Evolutionary conservation across 2,113 vertebrate species (phyloP), one percentile per base, ranked within the genome.

Genomic region (Hystrix cristata): DNA sequence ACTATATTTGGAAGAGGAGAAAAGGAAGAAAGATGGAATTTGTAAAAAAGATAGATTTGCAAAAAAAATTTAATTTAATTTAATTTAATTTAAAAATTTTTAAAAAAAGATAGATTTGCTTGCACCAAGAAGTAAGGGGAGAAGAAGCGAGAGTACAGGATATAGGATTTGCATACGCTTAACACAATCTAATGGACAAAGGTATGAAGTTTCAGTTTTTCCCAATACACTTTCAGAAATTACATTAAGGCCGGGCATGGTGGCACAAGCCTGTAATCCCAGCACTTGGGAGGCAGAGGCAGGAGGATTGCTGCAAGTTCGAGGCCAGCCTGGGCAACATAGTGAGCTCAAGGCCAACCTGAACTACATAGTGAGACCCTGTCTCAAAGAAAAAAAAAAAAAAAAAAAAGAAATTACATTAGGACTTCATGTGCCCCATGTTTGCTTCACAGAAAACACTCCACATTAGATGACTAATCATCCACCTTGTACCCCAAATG

Each of bases 361-460:
- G n/a, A n/a, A n/a, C n/a, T n/a, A n/a, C n/a, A n/a, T n/a, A n/a
- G 38, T 38, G 38, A 38, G 38, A 38, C 38, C 38, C 38, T 38
- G 38, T 38, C 38, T 38, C 38, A 38, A 38, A 38, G 38, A 38
- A 38, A 38, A 38, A 38, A 38, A 38, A 38, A 38, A 38, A 38
- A 38, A 38, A 38, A 38, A 38, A 38, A 38, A 38, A 65, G 23
- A 78, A 94, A 23, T 82, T 85, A 55, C 1, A 15, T 6, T 43
- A 80, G 81, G 38, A 64, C 57, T 55, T 96, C 27, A 27, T 0
- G 1, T 82, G 53, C 6, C 57, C 53, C 43, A 13, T 7, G 59
- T 76, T 53, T 81, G 43, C 46, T 74, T 80, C 85, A 93, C 12
- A 97, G 65, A 91, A 91, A 76, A 60, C 43, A 57, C 59, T 72